Conservation (phyloP, 2,797 vertebrate genomes). For the Chelmon rostratus region DNA sequence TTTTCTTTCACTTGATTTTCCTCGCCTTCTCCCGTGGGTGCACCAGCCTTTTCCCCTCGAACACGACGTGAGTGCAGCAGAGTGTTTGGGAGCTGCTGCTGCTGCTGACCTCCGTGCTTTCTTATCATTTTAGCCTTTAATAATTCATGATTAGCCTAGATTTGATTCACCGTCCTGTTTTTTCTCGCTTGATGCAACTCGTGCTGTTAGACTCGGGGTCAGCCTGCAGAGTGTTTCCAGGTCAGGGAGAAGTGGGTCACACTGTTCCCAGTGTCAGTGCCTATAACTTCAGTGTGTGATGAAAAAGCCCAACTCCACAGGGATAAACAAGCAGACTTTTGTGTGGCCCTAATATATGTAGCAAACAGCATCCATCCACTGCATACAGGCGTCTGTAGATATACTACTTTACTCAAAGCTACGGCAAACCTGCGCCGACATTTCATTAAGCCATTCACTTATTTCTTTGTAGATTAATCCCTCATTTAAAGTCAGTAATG, state of each 20-base stretch:
- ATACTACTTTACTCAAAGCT: constrained; percentile 24
- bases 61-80: constrained; percentile 37
- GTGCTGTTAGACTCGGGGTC: constrained; percentile 65
- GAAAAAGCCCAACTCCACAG: constrained; percentile 74
- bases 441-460: constrained; percentile 26
- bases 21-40: constrained; percentile 19
- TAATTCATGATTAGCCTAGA: constrained; percentile 74
- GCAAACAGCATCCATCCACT: constrained; percentile 16
- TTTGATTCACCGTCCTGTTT: constrained; percentile 45
- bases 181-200: constrained; percentile 56
- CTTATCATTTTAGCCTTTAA: constrained; percentile 66
- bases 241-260: constrained; percentile 85
- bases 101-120: constrained; percentile 54
- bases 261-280: constrained; percentile 83
- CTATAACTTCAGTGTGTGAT: constrained; percentile 78
- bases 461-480: constrained; percentile 43
- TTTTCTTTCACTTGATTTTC: constrained; percentile 34
- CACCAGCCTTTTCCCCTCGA: constrained; percentile 12
- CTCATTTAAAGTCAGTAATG: constrained; percentile 37
- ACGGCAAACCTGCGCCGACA: constrained; percentile 21
- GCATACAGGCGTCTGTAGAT: constrained; percentile 28
- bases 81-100: constrained; percentile 33
- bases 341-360: constrained; percentile 60
- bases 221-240: constrained; percentile 81
- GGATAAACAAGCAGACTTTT: constrained; percentile 68